Base-by-base conservation (phyloP, 1,140 invertebrate genomes). In the Meloidogyne exigua region DNA sequence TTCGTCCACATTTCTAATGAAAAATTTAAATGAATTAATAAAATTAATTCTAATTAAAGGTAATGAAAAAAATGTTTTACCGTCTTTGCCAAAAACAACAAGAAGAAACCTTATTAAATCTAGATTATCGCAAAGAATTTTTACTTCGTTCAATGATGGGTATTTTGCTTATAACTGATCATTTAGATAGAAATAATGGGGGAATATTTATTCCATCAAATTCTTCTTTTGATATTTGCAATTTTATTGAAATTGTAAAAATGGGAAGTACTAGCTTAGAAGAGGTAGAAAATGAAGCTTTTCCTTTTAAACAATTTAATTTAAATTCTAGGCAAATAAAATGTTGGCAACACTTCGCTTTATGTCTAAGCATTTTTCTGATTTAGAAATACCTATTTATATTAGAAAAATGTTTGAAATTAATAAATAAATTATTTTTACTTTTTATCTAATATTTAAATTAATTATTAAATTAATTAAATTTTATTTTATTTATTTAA, bases 121-220 rank as follows among this genome's bases (percentile, higher is more conserved):
- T 15, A 12, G 57, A 64, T 32, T 57, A 23, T 13, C 21, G 25
- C 12, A 36, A 28, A 36, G 44, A 15, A 63, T 65, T 39, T 62
- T 73, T 73, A 42, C n/a, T 73, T 13, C 71, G 57, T 12, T 73
- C 71, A 21, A 64, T 73, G 71, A 65, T 64, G 57, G 57, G 71
- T 63, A 23, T 73, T 73, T 65, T 73, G 44, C 28, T 73, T 18
- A 36, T 73, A 65, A 64, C 36, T 11, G 71, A 73, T 65, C 71
- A 73, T 36, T 12, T 73, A 18, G 71, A 73, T 23, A 57, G 4
- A 26, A 57, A n/a, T 57, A n/a, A 9, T 57, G 32, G 36, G 12
- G 71, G 71, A 18, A 65, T 63, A 25, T 73, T 65, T 36, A 64
- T 36, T 21, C 44, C 71, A 28, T 57, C 49, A 57, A 23, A 57